phyloP scores from a whole-genome alignment of 1,140 invertebrate species.

The Drosophila triauraria region DNA sequence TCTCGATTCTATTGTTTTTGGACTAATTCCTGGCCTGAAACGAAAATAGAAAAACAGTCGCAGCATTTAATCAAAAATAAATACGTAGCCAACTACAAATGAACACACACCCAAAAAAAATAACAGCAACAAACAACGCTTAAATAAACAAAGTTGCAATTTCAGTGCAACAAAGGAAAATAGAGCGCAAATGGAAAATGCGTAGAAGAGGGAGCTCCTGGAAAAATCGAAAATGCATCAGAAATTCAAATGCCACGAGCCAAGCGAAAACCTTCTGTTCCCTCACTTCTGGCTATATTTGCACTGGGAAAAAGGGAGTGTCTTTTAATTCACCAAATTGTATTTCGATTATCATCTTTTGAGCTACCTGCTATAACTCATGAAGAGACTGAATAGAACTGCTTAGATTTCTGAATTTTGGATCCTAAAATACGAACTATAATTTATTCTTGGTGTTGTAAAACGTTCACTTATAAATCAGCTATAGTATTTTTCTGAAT shows the following conservation, averaged over 20 bases:
- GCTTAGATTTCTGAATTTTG: no score
- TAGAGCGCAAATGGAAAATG: constrained; percentile 38
- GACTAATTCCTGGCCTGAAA: constrained; percentile 43
- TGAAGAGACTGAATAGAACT: neutral
- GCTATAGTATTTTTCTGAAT: neutral
- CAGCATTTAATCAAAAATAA: constrained; percentile 74
- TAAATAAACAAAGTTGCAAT: constrained; percentile 79
- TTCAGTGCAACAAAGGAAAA: constrained; percentile 66
- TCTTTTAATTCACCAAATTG: neutral
- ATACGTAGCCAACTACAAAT: constrained; percentile 56
- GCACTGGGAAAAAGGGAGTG: constrained; percentile 5
- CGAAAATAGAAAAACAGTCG: constrained; percentile 42
- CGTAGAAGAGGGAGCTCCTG: constrained; percentile 24
- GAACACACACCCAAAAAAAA: constrained; percentile 25
- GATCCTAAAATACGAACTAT: no score
- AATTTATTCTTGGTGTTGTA: neutral
- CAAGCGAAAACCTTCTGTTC: constrained; percentile 16
- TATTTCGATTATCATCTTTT: neutral
- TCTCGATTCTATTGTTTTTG: constrained; percentile 3
- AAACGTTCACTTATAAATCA: no score
- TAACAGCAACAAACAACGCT: constrained; percentile 45
- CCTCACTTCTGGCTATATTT: constrained; percentile 20
- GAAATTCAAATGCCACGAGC: constrained; percentile 70
- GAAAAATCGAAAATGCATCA: constrained; percentile 78
- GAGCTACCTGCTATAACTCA: neutral